Conservation (phyloP, 2,113 vertebrate species). For the Petrocephalus microphthalmus region DNA sequence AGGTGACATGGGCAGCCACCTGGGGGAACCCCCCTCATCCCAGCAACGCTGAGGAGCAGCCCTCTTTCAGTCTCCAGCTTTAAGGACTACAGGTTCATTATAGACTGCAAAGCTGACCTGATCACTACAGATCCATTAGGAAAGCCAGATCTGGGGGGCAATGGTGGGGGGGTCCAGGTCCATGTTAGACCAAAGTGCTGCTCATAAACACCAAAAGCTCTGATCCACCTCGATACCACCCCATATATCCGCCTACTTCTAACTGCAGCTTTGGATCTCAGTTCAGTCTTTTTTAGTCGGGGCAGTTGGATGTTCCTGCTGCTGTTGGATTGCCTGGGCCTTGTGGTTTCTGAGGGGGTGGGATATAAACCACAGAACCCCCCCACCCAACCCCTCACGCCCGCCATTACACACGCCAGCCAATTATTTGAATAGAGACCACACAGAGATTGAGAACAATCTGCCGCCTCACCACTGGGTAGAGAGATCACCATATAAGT, state of each 20-base stretch:
- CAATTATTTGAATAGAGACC: slow-evolving; percentile 54
- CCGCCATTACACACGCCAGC: slow-evolving; percentile 13
- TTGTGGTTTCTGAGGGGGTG: background rate
- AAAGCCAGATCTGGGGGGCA: background rate
- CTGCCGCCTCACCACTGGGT: slow-evolving; percentile 29
- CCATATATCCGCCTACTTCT: background rate
- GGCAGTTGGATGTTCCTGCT: background rate
- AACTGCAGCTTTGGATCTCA: background rate
- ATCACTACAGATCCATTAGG: background rate
- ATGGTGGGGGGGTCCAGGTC: background rate
- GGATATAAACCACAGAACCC: background rate
- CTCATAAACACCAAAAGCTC: background rate
- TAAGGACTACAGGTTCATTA: background rate
- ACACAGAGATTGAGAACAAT: slow-evolving; percentile 36
- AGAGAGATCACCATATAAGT: slow-evolving; percentile 27
- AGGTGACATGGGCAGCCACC: too few relatives aligned
- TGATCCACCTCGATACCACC: background rate
- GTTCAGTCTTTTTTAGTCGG: background rate
- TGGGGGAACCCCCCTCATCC: background rate
- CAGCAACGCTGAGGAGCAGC: background rate
- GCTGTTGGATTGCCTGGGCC: background rate
- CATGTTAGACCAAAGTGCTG: background rate
- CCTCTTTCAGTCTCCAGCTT: background rate
- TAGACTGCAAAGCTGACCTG: background rate
- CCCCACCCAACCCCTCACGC: background rate